Evolutionary conservation across 2,113 vertebrate species (phyloP), one percentile per base, ranked within the genome.

Genomic region (Urocitellus parryii): DNA sequence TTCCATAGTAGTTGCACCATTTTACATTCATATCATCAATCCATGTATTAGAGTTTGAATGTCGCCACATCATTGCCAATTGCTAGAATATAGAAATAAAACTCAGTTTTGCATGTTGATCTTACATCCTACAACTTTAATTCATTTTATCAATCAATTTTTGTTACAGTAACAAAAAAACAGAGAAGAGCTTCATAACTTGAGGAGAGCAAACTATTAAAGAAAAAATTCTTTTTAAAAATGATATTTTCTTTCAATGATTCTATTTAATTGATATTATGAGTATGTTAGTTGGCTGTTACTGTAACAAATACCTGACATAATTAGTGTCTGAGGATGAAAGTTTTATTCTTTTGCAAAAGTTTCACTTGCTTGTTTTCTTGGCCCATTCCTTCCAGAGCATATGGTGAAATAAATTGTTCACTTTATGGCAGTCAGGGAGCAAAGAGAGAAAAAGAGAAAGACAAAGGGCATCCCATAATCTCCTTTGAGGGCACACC

Each of bases 261-360:
- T 73, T 91, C 8, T 53, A 53, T 73, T 92, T 70, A 81, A 92
- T 72, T 82, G 34, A 42, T 96, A 42, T 77, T 77, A 90, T 73
- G 34, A 5, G 20, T 48, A 32, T 51, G 20, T 17, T 27, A 51
- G 18, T 63, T 6, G 29, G 20, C 18, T 39, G 12, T 39, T 80
- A 25, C 51, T 67, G 14, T 68, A 68, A 68, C 13, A 34, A 68
- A 68, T 32, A 68, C 67, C 67, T 68, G 67, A n/a, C 14, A 16
- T 68, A 68, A 68, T 68, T 4, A 68, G 6, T 27, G 17, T 68
- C 14, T n/a, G 14, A 68, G 67, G 29, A 67, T 18, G 11, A n/a
- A 68, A 84, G 10, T 8, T 13, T 67, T 67, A 48, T 14, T 34
- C 27, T 20, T 4, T 68, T 48, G 12, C 29, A 67, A 10, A 51